A percentile compares a stretch with the other conserved stretches of the same genome.
These are phyloP conservation scores for Musca domestica DNA, from an alignment of 1,140 invertebrate species.

Conservation along the genomic window DNA sequence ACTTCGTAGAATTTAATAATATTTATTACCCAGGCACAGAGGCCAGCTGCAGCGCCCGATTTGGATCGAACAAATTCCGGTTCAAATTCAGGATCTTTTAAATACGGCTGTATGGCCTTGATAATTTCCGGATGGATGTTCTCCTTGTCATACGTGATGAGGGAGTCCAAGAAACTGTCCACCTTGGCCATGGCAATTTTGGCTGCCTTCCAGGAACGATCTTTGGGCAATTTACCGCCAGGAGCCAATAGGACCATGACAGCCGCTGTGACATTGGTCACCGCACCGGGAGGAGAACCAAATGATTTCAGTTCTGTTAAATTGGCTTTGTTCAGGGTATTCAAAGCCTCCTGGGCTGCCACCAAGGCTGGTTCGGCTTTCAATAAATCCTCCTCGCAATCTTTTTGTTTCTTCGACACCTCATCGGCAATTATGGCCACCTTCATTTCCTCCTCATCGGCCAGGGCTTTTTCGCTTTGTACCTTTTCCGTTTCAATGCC, in stretches of 20 bases:
- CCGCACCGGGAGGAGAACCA: slow-evolving; percentile 82
- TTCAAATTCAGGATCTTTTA: slow-evolving; percentile 90
- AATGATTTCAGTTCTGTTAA: slow-evolving; percentile 96
- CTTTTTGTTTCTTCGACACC: slow-evolving; percentile 90
- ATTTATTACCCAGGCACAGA: slow-evolving; percentile 96
- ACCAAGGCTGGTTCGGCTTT: slow-evolving; percentile 92
- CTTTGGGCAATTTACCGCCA: slow-evolving; percentile 90
- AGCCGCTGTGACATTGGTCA: slow-evolving; percentile 90
- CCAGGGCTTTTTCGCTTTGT: slow-evolving; percentile 80
- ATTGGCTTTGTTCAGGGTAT: slow-evolving; percentile 94
- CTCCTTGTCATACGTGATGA: slow-evolving; percentile 95
- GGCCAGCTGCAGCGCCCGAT: slow-evolving; percentile 87
- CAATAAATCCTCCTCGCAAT: slow-evolving; percentile 90
- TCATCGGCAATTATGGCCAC: slow-evolving; percentile 90
- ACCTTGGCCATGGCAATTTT: slow-evolving; percentile 95
- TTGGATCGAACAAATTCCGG: slow-evolving; percentile 89
- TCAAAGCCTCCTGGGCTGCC: slow-evolving; percentile 91
- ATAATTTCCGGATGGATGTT: slow-evolving; percentile 92
- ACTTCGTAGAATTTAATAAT: slow-evolving; percentile 95
- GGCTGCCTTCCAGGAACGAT: slow-evolving; percentile 93
- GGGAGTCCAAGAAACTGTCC: slow-evolving; percentile 82
- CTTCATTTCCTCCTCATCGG: slow-evolving; percentile 92
- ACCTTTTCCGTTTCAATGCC: slow-evolving; percentile 94
- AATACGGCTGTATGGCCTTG: slow-evolving; percentile 89
- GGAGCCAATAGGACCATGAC: slow-evolving; percentile 94